Evolutionary conservation across 2,888 invertebrate species (phyloP), one percentile per base, ranked within the genome.

Genomic region (Drosophila ochracea): DNA sequence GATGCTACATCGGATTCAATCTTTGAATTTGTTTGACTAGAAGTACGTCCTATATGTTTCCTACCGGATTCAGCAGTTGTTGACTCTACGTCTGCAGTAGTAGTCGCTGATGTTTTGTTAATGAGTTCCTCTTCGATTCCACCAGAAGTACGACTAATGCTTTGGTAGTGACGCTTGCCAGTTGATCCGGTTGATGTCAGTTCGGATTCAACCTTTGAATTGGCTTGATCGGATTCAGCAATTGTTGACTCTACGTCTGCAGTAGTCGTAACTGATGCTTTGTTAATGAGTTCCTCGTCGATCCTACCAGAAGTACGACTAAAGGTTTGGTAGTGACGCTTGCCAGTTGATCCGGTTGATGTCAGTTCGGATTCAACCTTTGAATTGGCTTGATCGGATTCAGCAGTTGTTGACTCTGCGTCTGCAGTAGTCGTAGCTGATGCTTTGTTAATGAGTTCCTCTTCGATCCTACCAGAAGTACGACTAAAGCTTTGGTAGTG

Each of bases 401-500:
- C 9, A 21, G n/a, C 11, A 0, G 21, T 0, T 21, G 21, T 3
- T 43, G 43, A 21, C 43, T 13, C 43, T 21, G 13, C 13, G 1
- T 43, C 21, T 21, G 43, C 6, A 21, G 11, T 1, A n/a, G 41
- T 4, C 3, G 47, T 1, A 33, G 7, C 30, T 30, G 13, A 25
- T 9, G 16, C 7, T 13, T 7, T 28, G 3, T 1, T 28, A 9
- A 7, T 3, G 16, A 7, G 4, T 28, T 21, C 25, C 28, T 49
- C 16, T 28, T 7, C 28, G 13, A 28, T 6, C 0, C 25, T 1
- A 25, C 16, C 4, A 5, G 49, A 47, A 16, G 25, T 49, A 6
- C 58, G 73, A n/a, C 35, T 72, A 13, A 80, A 77, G 39, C 62
- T 69, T 28, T 89, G 71, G 59, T 84, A 88, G 41, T 61, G 76